Base-by-base conservation (phyloP, 2,888 invertebrate genomes). In the Formica aserva region DNA sequence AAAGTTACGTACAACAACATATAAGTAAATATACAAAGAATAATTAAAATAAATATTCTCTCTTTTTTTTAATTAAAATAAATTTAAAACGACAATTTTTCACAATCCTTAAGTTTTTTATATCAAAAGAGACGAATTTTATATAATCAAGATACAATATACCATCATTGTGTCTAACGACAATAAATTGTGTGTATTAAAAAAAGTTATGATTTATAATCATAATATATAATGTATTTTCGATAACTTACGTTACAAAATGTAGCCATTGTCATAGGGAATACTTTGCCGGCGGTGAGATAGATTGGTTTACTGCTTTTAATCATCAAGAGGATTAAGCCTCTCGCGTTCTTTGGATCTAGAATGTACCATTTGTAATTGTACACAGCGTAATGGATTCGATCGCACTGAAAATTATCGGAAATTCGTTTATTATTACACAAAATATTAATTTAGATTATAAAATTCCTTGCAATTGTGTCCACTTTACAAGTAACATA, bases 221-320 rank as follows among this genome's bases (percentile, higher is more conserved):
- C 22, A 22, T 22, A 22, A 22, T 22, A 22, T 22, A 22, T 22
- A 22, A 45, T 45, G 18, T 15, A 15, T 15, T 45, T 45, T 45
- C 5, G 18, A 63, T 45, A 35, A 75, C 84, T 87, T 82, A 90
- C 88, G n/a, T 76, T 82, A 35, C 84, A 87, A 67, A 89, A 86
- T 9, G 84, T 87, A 6, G 52, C 66, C 74, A 89, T 67, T 9
- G 83, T 84, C 26, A 90, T 38, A 11, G 88, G 86, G 48, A 88
- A 74, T 9, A 87, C 75, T 75, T 88, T 89, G 41, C 87, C 88
- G 1, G 88, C 90, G 0, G 88, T 90, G 38, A 90, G 55, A 6
- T 65, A 57, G 4, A 89, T 45, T 0, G 89, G 87, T 29, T 63
- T 72, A n/a, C 13, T 38, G 3, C 66, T 55, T 35, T 67, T 66